These are phyloP conservation scores for Dastarcus helophoroides DNA, from an alignment of 2,888 invertebrate species.

Conservation along the genomic window DNA sequence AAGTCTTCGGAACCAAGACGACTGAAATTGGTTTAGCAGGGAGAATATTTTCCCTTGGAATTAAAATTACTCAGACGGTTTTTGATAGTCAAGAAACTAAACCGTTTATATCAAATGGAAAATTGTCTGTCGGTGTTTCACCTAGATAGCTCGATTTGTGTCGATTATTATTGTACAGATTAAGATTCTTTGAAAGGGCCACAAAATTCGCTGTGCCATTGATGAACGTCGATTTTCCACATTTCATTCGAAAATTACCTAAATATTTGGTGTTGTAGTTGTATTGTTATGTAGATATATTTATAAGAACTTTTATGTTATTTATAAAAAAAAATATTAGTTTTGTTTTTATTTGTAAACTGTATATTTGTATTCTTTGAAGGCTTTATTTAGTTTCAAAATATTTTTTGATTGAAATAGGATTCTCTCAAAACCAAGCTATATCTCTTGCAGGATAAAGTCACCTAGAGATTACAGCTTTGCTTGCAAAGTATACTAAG, in stretches of 20 bases:
- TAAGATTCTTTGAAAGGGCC: no score
- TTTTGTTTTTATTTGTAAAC: constrained; percentile 25
- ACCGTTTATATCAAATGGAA: no score
- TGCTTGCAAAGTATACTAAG: no score
- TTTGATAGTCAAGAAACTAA: no score
- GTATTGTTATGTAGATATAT: constrained; percentile 40
- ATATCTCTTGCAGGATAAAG: no score
- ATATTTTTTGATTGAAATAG: no score
- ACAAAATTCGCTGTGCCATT: constrained; percentile 34
- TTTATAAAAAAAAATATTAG: constrained; percentile 26
- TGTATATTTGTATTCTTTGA: constrained; percentile 13
- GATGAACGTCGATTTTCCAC: constrained; percentile 13
- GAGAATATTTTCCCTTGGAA: constrained; percentile 36
- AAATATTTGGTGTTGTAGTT: constrained; percentile 34
- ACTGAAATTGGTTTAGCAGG: constrained; percentile 58
- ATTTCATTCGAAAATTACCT: constrained; percentile 10
- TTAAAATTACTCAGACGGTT: constrained; percentile 22
- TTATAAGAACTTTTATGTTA: constrained; percentile 31
- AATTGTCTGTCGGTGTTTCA: no score
- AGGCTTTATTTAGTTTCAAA: constrained; percentile 8
- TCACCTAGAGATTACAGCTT: no score
- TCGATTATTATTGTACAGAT: no score
- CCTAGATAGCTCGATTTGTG: no score
- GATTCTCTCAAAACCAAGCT: no score
- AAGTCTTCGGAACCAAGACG: constrained; percentile 62